Conservation (phyloP, 1,140 invertebrate genomes). For the Alviniconcha marisindica region DNA sequence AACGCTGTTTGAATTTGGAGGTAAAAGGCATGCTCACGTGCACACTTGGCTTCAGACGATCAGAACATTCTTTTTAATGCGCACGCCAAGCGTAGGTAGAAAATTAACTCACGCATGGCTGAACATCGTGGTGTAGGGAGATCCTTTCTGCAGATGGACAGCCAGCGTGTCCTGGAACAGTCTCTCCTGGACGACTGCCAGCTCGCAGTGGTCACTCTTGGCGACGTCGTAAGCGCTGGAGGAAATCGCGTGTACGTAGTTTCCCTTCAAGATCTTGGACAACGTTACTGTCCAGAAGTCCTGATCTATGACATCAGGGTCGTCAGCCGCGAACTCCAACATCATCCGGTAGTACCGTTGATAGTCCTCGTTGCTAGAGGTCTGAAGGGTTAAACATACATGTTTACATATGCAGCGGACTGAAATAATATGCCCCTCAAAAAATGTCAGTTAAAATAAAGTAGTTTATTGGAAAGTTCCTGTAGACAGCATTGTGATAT, state of each 20-base stretch:
- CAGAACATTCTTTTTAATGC: no score
- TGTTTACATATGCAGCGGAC: no score
- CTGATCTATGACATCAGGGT: neutral
- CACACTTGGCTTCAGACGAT: no score
- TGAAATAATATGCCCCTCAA: no score
- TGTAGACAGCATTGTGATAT: no score
- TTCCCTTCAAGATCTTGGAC: neutral
- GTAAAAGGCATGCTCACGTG: no score
- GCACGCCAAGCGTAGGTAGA: neutral
- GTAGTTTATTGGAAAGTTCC: no score
- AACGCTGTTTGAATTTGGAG: no score
- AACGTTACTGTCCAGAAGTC: neutral
- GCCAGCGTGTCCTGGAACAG: neutral
- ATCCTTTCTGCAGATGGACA: constrained; percentile 17
- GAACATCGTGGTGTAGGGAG: neutral
- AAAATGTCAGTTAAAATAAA: no score
- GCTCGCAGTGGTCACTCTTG: neutral
- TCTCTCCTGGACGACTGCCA: constrained; percentile 8
- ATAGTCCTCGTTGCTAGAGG: constrained; percentile 13
- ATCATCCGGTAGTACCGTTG: neutral
- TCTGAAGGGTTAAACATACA: no score
- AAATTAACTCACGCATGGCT: neutral
- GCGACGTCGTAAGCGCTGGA: neutral
- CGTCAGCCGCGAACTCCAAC: neutral
- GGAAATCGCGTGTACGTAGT: neutral